Percentiles rank a stretch among this genome's conserved stretches.
These are phyloP conservation scores for Antedon mediterranea DNA, from an alignment of 53 echinoderm and acorn worm genomes.

Conservation along the genomic window DNA sequence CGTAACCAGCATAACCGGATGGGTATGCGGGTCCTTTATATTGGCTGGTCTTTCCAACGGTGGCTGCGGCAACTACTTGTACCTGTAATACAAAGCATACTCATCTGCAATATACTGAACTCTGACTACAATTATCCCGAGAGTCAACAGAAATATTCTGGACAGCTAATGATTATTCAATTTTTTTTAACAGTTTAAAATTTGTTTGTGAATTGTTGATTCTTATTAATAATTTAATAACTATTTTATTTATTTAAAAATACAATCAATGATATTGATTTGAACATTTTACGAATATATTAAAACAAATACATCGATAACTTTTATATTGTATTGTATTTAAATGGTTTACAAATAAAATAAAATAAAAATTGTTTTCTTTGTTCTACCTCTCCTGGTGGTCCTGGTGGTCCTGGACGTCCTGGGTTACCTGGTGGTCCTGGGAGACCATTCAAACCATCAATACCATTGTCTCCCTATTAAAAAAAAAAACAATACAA, in stretches of 20 bases:
- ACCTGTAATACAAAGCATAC: background rate
- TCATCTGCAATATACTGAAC: background rate
- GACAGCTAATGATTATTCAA: too few relatives aligned
- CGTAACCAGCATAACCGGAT: background rate
- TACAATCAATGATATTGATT: too few relatives aligned
- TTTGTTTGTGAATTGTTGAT: too few relatives aligned
- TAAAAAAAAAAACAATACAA: background rate
- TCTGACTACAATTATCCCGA: background rate
- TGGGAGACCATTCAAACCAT: conserved; percentile 64
- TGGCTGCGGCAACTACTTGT: background rate
- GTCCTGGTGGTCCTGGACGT: conserved; percentile 70
- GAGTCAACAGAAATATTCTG: background rate
- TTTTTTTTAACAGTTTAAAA: too few relatives aligned
- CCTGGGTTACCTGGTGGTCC: conserved; percentile 65
- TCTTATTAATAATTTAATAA: too few relatives aligned
- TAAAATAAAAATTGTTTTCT: conserved; percentile 1
- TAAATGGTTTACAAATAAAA: conserved; percentile 9
- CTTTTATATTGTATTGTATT: too few relatives aligned
- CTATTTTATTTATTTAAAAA: too few relatives aligned
- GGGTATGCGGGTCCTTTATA: background rate
- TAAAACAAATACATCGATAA: too few relatives aligned
- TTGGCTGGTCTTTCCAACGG: background rate
- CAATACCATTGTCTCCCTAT: conserved; percentile 56
- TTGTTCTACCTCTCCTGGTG: conserved; percentile 26
- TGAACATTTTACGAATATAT: too few relatives aligned